phyloP scores from a whole-genome alignment of 2,797 vertebrate species.

The Liasis olivaceus region DNA sequence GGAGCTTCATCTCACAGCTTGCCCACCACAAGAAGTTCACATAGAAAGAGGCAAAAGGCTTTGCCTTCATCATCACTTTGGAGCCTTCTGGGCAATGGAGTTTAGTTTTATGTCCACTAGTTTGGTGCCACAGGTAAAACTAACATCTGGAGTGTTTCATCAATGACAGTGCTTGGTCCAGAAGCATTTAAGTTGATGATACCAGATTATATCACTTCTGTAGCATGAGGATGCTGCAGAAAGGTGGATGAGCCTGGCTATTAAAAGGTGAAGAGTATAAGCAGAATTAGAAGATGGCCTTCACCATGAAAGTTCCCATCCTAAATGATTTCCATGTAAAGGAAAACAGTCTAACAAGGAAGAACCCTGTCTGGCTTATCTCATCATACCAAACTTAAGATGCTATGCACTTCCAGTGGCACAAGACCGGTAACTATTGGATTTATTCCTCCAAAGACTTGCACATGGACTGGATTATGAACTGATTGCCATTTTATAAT shows the following conservation, averaged over 20 bases:
- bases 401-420: background rate
- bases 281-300: background rate
- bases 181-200: background rate
- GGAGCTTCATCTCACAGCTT: background rate
- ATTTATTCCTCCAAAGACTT: background rate
- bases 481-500: background rate
- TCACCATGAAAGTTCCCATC: background rate
- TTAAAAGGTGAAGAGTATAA: background rate
- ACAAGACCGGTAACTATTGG: background rate
- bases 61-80: background rate
- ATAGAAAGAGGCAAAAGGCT: background rate
- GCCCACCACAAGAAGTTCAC: background rate
- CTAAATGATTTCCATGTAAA: background rate
- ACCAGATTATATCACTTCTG: background rate
- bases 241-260: background rate
- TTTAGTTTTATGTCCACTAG: background rate
- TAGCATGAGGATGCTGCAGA: background rate
- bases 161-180: background rate
- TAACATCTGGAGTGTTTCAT: background rate
- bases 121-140: background rate
- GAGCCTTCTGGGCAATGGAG: background rate
- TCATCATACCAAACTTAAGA: background rate
- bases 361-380: background rate
- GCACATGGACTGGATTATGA: background rate
- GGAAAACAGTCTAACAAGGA: background rate